These are phyloP conservation scores for Serranochromis macrocephalus DNA, from an alignment of 2,113 vertebrate species.

Conservation along the genomic window DNA sequence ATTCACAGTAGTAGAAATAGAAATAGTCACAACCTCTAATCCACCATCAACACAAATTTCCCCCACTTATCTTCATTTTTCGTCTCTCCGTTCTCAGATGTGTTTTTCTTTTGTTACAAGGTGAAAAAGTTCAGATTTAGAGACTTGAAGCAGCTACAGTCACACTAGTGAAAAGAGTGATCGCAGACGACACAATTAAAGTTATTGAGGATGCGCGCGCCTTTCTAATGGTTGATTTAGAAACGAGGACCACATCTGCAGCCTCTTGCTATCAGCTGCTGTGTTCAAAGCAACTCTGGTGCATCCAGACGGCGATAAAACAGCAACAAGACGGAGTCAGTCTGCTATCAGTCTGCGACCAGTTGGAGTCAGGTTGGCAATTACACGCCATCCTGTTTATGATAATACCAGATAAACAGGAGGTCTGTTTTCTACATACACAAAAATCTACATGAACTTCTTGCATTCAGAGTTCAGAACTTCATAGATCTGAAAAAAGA, in stretches of 20 bases:
- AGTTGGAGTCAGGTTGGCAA: neutral
- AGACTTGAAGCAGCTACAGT: neutral
- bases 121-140: neutral
- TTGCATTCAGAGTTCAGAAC: neutral
- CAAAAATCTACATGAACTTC: neutral
- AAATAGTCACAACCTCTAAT: neutral
- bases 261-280: neutral
- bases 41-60: neutral
- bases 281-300: neutral
- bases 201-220: accelerated
- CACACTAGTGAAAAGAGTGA: neutral
- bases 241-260: accelerated
- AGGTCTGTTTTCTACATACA: neutral
- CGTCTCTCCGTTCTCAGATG: neutral
- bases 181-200: accelerated
- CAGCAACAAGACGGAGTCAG: accelerated
- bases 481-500: neutral
- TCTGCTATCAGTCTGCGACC: neutral
- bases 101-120: accelerated
- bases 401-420: neutral
- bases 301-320: neutral
- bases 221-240: accelerated
- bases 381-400: neutral
- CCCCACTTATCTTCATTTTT: neutral
- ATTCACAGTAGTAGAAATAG: neutral